phyloP scores from a whole-genome alignment of 2,113 vertebrate genomes.

The Gobius niger region DNA sequence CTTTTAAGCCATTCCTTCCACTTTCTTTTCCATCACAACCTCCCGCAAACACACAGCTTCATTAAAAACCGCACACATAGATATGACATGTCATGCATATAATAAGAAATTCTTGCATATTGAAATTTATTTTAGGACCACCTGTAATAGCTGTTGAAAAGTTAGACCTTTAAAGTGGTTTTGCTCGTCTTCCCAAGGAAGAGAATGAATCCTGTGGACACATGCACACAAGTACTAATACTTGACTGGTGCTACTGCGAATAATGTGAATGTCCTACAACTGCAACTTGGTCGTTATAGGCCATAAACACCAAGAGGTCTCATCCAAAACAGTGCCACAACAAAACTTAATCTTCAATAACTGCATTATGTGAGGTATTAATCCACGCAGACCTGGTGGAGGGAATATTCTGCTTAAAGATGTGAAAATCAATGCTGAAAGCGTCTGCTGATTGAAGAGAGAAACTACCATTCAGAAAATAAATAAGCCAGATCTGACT shows the following conservation, averaged over 20 bases:
- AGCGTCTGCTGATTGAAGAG: constrained; percentile 31
- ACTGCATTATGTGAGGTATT: constrained; percentile 61
- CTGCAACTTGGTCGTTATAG: constrained; percentile 27
- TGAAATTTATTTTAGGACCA: constrained; percentile 66
- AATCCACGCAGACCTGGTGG: constrained; percentile 41
- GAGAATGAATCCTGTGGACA: constrained; percentile 27
- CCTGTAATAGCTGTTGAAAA: constrained; percentile 37
- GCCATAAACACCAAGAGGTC: constrained; percentile 7
- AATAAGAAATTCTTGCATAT: constrained; percentile 56
- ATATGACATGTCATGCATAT: constrained; percentile 54
- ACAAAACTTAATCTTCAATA: constrained; percentile 33
- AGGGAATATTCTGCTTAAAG: constrained; percentile 19
- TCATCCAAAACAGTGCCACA: constrained; percentile 14
- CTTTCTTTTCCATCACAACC: constrained; percentile 9
- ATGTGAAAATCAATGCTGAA: constrained; percentile 47
- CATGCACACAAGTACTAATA: constrained; percentile 53
- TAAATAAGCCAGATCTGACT: constrained; percentile 24
- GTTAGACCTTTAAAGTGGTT: constrained; percentile 35
- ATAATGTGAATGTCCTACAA: constrained; percentile 37
- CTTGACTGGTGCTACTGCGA: constrained; percentile 50
- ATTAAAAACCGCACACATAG: constrained; percentile 54
- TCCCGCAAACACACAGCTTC: constrained; percentile 34
- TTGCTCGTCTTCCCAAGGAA: constrained; percentile 12
- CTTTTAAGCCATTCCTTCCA: constrained; percentile 37
- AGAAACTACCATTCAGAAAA: constrained; percentile 45